Evolutionary conservation across 2,888 invertebrate species (phyloP), one percentile per base, ranked within the genome.

Genomic region (Phorcus lineatus): DNA sequence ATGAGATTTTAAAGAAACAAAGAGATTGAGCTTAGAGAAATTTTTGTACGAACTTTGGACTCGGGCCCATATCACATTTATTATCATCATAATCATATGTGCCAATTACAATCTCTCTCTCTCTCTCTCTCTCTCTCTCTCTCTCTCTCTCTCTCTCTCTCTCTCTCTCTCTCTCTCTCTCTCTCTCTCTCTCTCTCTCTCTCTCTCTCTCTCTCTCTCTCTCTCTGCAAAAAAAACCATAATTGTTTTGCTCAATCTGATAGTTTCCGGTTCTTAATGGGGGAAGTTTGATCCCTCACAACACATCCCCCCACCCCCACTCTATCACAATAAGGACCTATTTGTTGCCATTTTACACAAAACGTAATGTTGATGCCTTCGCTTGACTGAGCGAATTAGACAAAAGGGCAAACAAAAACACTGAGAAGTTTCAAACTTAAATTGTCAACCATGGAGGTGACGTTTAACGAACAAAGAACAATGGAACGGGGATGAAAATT

Each of bases 91-190:
- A n/a, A n/a, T n/a, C n/a, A 19, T 4, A 13, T 17, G 17, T 4
- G 28, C 0, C 78, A 2, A 0, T 16, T 66, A 0, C 22, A 1
- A 36, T n/a, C 47, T 62, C 66, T 16, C 22, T 36, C 78, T 22
- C n/a, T 2, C 78, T 62, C 22, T 40, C 78, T 36, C 66, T 36
- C 19, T 36, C 66, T 62, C 78, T 19, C 66, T 11, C 52, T 54
- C 28, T 54, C 52, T 53, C 53, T 47, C 77, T 76, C 67, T 52
- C 66, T 67, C 31, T 76, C 80, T 66, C 53, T 52, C 53, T 67
- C 24, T 54, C 75, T 28, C 3, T 62, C 75, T 66, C 47, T 76
- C 53, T 66, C 31, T 67, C 31, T 66, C 22, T 76, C 62, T 76
- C n/a, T 62, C 28, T 54, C 66, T 53, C 76, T 66, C 52, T 66